Base-by-base conservation (phyloP, 2,888 invertebrate species). In the Coenonympha glycerion region DNA sequence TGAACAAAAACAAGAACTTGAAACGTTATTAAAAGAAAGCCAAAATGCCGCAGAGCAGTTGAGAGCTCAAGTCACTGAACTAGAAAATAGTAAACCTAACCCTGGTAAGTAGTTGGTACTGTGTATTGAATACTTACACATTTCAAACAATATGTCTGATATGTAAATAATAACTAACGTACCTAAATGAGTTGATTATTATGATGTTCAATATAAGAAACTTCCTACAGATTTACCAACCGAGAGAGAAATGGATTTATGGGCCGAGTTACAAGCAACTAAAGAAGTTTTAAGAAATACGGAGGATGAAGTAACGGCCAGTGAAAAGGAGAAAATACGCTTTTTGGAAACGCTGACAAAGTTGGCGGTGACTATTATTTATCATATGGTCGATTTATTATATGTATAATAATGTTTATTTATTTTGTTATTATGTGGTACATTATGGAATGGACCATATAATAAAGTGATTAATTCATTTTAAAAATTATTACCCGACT, bases 331-430 rank as follows among this genome's bases (percentile, higher is more conserved):
- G 52, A 87, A 87, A 78, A 64, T 79, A 34, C 70, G 75, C 50
- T 87, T 86, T 65, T 63, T 87, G 67, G 87, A 87, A 65, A 79
- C 80, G 4, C 68, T 87, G 34, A 73, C 84, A 2, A 87, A 85
- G 62, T 81, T 81, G 53, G 64, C 80, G 62, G 86, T 86, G 69
- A 77, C 46, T 67, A 63, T 62, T 21, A 21, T 28, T n/a, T n/a
- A n/a, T n/a, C n/a, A n/a, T n/a, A n/a, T n/a, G n/a, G n/a, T n/a
- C n/a, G n/a, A n/a, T n/a, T n/a, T n/a, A n/a, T n/a, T n/a, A n/a
- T n/a, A n/a, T n/a, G n/a, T n/a, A n/a, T n/a, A n/a, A n/a, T n/a
- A n/a, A n/a, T n/a, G n/a, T n/a, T n/a, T n/a, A n/a, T n/a, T n/a
- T n/a, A n/a, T n/a, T n/a, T n/a, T n/a, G n/a, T n/a, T n/a, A n/a